A percentile compares a stretch with the other conserved stretches of the same genome.
Conservation (phyloP, 1,140 invertebrate genomes). For the Zaprionus inermis region DNA sequence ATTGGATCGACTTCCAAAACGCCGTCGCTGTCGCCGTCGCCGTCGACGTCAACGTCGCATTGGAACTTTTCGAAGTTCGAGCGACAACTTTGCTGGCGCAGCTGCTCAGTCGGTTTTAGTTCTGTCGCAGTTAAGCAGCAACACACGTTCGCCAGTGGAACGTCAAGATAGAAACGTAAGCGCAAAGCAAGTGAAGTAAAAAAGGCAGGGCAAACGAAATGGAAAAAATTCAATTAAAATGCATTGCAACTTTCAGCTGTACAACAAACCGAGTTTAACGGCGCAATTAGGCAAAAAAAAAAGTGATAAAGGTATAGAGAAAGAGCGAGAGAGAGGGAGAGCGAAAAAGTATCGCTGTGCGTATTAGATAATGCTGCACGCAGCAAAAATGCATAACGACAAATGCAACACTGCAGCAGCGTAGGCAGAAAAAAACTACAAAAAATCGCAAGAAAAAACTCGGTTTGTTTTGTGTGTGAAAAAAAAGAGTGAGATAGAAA, state of each 20-base stretch:
- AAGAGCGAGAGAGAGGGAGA: slow-evolving; percentile 30
- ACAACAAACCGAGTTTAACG: neutral
- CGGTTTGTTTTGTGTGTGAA: slow-evolving; percentile 5
- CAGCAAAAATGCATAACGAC: slow-evolving; percentile 26
- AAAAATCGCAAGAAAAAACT: slow-evolving; percentile 12
- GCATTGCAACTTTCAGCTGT: neutral
- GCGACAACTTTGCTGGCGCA: slow-evolving; percentile 49
- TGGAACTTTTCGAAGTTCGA: slow-evolving; percentile 72
- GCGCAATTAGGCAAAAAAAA: slow-evolving; percentile 19
- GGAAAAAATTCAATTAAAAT: slow-evolving; percentile 38
- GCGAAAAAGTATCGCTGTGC: slow-evolving; percentile 41
- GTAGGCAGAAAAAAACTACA: neutral
- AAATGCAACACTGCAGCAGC: neutral
- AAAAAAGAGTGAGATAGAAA: slow-evolving; percentile 49
- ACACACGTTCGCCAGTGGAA: slow-evolving; percentile 70
- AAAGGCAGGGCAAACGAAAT: slow-evolving; percentile 9
- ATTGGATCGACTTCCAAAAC: slow-evolving; percentile 48
- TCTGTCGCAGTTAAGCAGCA: slow-evolving; percentile 75
- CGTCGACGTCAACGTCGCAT: slow-evolving; percentile 15
- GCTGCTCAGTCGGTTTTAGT: slow-evolving; percentile 74
- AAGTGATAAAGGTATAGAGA: slow-evolving; percentile 50
- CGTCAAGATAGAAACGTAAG: slow-evolving; percentile 74
- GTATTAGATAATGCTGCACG: slow-evolving; percentile 60
- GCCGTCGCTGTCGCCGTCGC: too few relatives aligned
- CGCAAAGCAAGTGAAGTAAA: slow-evolving; percentile 36